A percentile compares a stretch with the other conserved stretches of the same genome.
These are phyloP conservation scores for Nymphalis urticae DNA, from an alignment of 2,888 invertebrate genomes.

Conservation along the genomic window DNA sequence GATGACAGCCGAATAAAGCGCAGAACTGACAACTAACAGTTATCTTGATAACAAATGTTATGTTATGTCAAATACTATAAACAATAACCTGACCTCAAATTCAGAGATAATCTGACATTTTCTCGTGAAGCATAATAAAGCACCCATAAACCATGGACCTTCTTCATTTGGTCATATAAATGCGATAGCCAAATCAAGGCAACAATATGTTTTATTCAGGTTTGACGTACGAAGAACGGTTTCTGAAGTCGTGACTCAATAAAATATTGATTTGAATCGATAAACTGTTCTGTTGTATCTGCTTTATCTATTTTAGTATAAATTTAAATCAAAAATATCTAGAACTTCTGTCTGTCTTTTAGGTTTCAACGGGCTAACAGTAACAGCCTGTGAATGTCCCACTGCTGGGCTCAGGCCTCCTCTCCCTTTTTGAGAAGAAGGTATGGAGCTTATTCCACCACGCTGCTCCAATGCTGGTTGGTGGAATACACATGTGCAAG, in stretches of 20 bases:
- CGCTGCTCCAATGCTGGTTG: too few relatives aligned
- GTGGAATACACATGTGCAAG: too few relatives aligned
- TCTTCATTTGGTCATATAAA: slow-evolving; percentile 20
- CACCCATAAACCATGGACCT: slow-evolving; percentile 21
- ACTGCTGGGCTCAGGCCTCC: too few relatives aligned
- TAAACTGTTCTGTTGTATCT: slow-evolving; percentile 35
- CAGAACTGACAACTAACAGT: slow-evolving; percentile 2
- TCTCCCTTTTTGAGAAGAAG: too few relatives aligned
- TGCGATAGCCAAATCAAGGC: slow-evolving; percentile 30
- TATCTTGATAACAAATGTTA: slow-evolving; percentile 8
- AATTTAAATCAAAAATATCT: neutral
- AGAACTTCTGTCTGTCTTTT: neutral
- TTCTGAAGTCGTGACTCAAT: slow-evolving; percentile 35
- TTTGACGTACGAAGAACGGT: slow-evolving; percentile 10
- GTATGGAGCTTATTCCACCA: too few relatives aligned
- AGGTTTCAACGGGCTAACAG: too few relatives aligned
- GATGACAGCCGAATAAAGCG: neutral
- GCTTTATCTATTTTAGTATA: neutral
- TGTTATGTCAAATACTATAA: slow-evolving; percentile 8
- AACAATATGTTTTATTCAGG: slow-evolving; percentile 22
- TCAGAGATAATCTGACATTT: slow-evolving; percentile 24
- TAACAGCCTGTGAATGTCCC: too few relatives aligned
- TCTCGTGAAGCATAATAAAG: slow-evolving; percentile 11
- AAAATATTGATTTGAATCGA: slow-evolving; percentile 32
- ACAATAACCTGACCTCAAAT: slow-evolving; percentile 17